A percentile compares a stretch with the other conserved stretches of the same genome.
Conservation (phyloP, 2,888 invertebrate genomes). For the Lasioglossum morio region DNA sequence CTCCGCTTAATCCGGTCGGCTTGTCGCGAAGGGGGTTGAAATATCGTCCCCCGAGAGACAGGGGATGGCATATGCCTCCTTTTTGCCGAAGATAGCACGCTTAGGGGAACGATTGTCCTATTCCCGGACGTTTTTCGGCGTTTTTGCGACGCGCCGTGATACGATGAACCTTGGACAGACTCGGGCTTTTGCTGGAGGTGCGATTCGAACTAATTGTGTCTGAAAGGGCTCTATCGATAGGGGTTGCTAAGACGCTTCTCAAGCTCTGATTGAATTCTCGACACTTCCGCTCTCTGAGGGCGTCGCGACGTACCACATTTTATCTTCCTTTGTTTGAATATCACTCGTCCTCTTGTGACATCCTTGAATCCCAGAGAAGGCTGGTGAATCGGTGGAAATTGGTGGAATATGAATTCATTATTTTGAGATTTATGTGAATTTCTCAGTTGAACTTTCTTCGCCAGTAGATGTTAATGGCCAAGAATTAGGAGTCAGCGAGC, state of each 20-base stretch:
- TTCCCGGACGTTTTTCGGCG: background rate
- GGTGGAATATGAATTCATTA: background rate
- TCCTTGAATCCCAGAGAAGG: background rate
- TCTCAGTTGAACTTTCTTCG: background rate
- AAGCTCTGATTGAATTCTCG: conserved; percentile 30
- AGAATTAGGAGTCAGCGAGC: background rate
- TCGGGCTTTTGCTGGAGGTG: conserved; percentile 8
- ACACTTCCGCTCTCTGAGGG: background rate
- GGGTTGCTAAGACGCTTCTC: conserved; percentile 9
- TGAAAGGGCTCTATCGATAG: conserved; percentile 33
- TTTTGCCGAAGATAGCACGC: conserved; percentile 5
- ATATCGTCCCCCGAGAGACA: conserved; percentile 17
- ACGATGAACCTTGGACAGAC: conserved; percentile 3
- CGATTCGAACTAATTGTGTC: conserved; percentile 47
- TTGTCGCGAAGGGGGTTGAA: conserved; percentile 28
- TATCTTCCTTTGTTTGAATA: background rate
- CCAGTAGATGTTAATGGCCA: background rate
- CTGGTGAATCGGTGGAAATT: background rate
- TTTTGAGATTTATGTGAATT: background rate
- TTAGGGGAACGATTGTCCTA: conserved; percentile 15
- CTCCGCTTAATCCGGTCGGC: conserved; percentile 12
- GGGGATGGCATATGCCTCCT: background rate
- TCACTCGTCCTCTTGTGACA: background rate
- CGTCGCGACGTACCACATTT: background rate
- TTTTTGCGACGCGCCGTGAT: background rate